Conservation (phyloP, 1,140 invertebrate species). For the Drosophila sechellia region DNA sequence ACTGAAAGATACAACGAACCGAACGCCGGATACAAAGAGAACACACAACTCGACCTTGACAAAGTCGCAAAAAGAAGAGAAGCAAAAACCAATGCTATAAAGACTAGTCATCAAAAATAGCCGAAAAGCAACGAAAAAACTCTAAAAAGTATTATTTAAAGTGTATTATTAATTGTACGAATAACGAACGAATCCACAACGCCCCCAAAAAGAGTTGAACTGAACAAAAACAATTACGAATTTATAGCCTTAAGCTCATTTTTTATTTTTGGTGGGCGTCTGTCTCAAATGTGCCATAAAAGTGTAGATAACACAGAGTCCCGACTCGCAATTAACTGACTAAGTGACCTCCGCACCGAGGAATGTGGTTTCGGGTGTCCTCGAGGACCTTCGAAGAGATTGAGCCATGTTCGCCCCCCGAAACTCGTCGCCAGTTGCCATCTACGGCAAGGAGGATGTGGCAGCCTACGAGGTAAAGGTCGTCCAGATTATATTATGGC, state of each 20-base stretch:
- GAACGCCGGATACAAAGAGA: constrained; percentile 30
- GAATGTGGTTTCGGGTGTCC: constrained; percentile 54
- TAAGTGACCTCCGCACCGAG: constrained; percentile 36
- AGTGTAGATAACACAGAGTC: constrained; percentile 40
- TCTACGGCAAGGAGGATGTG: constrained; percentile 81
- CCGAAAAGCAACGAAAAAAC: constrained; percentile 45
- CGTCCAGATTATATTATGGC: constrained; percentile 4
- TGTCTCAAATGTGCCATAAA: constrained; percentile 67
- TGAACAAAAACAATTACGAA: constrained; percentile 53
- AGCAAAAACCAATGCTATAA: constrained; percentile 24
- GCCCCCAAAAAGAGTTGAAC: constrained; percentile 37
- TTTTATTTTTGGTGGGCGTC: constrained; percentile 57
- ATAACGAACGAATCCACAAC: constrained; percentile 41
- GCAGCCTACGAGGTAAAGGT: constrained; percentile 84
- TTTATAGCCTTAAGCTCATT: constrained; percentile 50
- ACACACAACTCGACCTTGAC: constrained; percentile 68
- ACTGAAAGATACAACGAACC: constrained; percentile 54
- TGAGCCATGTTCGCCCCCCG: constrained; percentile 81
- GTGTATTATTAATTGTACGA: constrained; percentile 67
- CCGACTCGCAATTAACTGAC: constrained; percentile 35
- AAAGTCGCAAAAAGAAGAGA: constrained; percentile 47
- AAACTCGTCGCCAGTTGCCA: constrained; percentile 82
- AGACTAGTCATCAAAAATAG: constrained; percentile 62
- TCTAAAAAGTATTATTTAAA: constrained; percentile 69
- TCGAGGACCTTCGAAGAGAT: constrained; percentile 34